Evolutionary conservation across 1,140 invertebrate species (phyloP).

Genomic region (Drosophila lini): DNA sequence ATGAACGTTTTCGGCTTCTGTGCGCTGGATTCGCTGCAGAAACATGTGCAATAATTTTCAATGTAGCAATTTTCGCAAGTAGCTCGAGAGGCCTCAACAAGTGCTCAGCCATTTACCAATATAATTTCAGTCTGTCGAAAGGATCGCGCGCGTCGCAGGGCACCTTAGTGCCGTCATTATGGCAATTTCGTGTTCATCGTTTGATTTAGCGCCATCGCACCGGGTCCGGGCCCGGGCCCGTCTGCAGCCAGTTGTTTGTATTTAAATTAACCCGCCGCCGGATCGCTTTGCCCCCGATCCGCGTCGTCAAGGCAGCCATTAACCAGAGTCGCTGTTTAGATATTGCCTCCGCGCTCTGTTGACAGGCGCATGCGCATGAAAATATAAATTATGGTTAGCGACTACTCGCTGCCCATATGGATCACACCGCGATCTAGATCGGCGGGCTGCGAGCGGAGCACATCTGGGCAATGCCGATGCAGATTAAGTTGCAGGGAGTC

Average conservation of each 20-base stretch:
- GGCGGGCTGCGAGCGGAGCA: slow-evolving; percentile 2
- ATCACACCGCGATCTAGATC: slow-evolving; percentile 7
- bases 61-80: slow-evolving; percentile 43
- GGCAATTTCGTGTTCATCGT: slow-evolving; percentile 75
- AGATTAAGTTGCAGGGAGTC: slow-evolving; percentile 56
- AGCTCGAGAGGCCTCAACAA: slow-evolving; percentile 62
- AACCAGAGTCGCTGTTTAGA: slow-evolving; percentile 57
- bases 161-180: slow-evolving; percentile 65
- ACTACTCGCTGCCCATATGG: slow-evolving; percentile 24
- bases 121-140: slow-evolving; percentile 47
- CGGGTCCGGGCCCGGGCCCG: background rate
- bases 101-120: slow-evolving; percentile 57
- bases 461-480: slow-evolving; percentile 23
- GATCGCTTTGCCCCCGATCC: slow-evolving; percentile 4
- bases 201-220: slow-evolving; percentile 73
- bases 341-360: slow-evolving; percentile 51
- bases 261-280: slow-evolving; percentile 53
- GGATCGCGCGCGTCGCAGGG: slow-evolving; percentile 22
- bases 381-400: slow-evolving; percentile 69
- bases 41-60: slow-evolving; percentile 59
- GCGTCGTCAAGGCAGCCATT: slow-evolving; percentile 48
- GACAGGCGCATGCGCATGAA: slow-evolving; percentile 61
- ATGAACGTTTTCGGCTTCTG: slow-evolving; percentile 62
- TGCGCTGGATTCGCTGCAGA: slow-evolving; percentile 42
- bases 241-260: slow-evolving; percentile 56